Evolutionary conservation across 2,113 vertebrate species (phyloP), one percentile per base, ranked within the genome.

Genomic region (Anolis carolinensis): DNA sequence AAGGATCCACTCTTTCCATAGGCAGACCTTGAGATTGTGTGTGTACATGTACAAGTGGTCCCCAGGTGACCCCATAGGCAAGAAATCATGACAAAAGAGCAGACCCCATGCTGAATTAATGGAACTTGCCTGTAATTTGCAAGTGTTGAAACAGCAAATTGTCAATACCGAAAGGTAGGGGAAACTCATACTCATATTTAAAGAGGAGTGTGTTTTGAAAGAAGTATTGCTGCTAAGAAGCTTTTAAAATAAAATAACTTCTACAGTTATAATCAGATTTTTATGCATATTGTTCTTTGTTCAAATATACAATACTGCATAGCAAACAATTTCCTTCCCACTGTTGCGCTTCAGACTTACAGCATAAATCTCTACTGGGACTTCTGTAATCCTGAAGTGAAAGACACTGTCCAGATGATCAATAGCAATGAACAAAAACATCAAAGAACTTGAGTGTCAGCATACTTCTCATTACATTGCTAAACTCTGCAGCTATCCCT

Each of bases 401-500:
- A 88, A 92, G 84, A 84, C 85, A 52, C 27, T 10, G 18, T 75
- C 70, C 83, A 89, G 73, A 63, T n/a, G 23, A 90, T 86, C 87
- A 88, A 83, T 48, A 90, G 0, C 7, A 84, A 86, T 3, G 20
- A 89, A 84, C 36, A 82, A 86, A 91, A 78, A 62, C 2, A 87
- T 86, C 77, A 89, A 89, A 91, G 84, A 91, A 89, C 4, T 4
- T 13, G 9, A 91, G 59, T 50, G 36, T 78, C 8, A 0, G 82
- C 87, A 87, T 65, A 80, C 79, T 79, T 63, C 20, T 62, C 59
- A 63, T 84, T 79, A 86, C 20, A 36, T 2, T 88, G 85, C 36
- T 74, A 75, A 0, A 55, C 52, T 82, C 63, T 80, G 82, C 74
- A 81, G 27, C 44, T 83, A 81, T 27, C 50, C 4, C 30, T 62